phyloP scores from a whole-genome alignment of 2,797 vertebrate species.

The Microcaecilia unicolor region DNA sequence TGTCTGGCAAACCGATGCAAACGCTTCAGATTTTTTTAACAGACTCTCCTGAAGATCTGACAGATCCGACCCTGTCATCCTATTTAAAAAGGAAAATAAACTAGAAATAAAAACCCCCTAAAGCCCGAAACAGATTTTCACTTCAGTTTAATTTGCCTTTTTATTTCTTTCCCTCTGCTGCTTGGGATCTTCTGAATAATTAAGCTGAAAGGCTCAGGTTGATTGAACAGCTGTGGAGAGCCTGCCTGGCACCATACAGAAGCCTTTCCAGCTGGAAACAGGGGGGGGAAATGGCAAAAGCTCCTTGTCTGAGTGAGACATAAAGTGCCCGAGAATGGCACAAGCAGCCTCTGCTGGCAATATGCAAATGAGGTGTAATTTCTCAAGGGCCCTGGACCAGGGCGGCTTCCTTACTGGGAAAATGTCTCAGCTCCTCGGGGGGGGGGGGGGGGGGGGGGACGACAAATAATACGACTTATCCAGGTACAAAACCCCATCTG shows the following conservation, averaged over 20 bases:
- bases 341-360: background rate
- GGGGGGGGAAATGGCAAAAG: background rate
- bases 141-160: constrained; percentile 36
- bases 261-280: too few species aligned
- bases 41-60: too few species aligned
- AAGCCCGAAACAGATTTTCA: constrained; percentile 37
- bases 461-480: too few species aligned
- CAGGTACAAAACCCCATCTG: too few species aligned
- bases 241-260: constrained; percentile 3
- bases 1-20: too few species aligned
- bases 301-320: background rate
- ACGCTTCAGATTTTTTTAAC: constrained; percentile 32
- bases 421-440: too few species aligned
- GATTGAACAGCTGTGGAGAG: constrained; percentile 20
- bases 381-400: background rate
- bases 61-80: constrained; percentile 32
- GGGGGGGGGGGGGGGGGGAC: too few species aligned
- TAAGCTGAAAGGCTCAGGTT: constrained; percentile 29
- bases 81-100: constrained; percentile 44
- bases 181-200: constrained; percentile 34
- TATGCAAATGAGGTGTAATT: background rate
- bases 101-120: constrained; percentile 18
- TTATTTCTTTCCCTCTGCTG: constrained; percentile 22
- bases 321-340: background rate
- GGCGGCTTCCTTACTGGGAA: background rate